These are phyloP conservation scores for Pitta sordida DNA, from an alignment of 2,113 vertebrate species.

Conservation along the genomic window DNA sequence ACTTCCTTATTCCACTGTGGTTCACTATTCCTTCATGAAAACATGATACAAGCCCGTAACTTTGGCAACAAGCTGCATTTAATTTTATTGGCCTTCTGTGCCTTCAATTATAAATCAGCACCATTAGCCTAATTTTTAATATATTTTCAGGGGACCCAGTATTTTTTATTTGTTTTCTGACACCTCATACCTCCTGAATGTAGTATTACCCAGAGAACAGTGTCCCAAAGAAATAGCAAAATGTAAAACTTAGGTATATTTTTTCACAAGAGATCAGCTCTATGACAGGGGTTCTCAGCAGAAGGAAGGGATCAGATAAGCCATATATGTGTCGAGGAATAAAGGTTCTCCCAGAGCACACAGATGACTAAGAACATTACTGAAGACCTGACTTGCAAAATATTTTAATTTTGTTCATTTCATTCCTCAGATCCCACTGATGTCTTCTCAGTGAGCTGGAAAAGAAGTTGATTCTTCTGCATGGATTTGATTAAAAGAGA, in stretches of 20 bases:
- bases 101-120: not conserved
- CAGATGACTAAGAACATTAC: not conserved
- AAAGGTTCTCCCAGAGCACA: not conserved
- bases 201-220: not conserved
- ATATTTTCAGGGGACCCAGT: fast-evolving
- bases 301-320: not conserved
- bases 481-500: not conserved
- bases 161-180: not conserved
- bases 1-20: not conserved
- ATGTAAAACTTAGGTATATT: not conserved
- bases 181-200: not conserved
- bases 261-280: not conserved
- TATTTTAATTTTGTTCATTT: not conserved
- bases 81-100: not conserved
- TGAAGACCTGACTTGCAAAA: not conserved
- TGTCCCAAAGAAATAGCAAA: not conserved
- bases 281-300: not conserved
- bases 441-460: not conserved
- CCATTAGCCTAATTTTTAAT: not conserved
- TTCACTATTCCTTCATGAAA: not conserved
- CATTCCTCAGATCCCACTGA: not conserved
- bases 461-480: not conserved
- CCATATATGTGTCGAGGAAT: not conserved
- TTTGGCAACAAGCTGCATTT: not conserved
- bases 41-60: not conserved